Evolutionary conservation across 2,888 invertebrate species (phyloP), one percentile per base, ranked within the genome.

Genomic region (Lysandra coridon): DNA sequence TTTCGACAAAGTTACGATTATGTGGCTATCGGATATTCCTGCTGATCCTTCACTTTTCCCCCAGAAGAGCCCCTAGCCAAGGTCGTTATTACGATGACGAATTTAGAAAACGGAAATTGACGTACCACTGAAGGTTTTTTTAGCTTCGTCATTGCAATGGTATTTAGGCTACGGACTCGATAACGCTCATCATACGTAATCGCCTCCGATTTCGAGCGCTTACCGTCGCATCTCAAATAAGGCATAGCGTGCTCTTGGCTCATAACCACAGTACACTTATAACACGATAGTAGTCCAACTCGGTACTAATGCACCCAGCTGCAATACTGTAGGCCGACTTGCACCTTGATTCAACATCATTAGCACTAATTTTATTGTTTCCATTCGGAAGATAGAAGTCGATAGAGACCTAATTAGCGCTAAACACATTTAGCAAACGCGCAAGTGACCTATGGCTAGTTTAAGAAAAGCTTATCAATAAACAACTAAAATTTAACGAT

Each of bases 191-290:
- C 23, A 10, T 14, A 69, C 69, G 69, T 14, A 69, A 69, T 69
- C 33, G 81, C 79, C 79, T 81, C 79, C 80, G 79, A 75, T 80
- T 80, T 81, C 81, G 69, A 81, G 82, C 81, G 81, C 85, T 84
- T 81, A 82, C 85, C 82, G 80, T 81, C 85, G 82, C 89, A 86
- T 85, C 88, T 86, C 88, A 86, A 86, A 85, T 91, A 94, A 93
- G 93, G 93, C 93, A 92, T 91, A 69, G 69, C 69, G 33, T 37
- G 69, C 69, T 33, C 69, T 69, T 37, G 69, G 69, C 69, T 69
- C 69, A 37, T 69, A 33, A 69, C 69, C 69, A 69, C 37, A 33
- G 69, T 37, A 69, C 17, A 69, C 69, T 33, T 69, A 69, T 33
- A 69, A 69, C 69, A 33, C 64, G 10, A 64, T 12, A 64, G 69